A percentile compares a stretch with the other conserved stretches of the same genome.
Conservation (phyloP, 2,888 invertebrate species). For the Harmothoe impar region DNA sequence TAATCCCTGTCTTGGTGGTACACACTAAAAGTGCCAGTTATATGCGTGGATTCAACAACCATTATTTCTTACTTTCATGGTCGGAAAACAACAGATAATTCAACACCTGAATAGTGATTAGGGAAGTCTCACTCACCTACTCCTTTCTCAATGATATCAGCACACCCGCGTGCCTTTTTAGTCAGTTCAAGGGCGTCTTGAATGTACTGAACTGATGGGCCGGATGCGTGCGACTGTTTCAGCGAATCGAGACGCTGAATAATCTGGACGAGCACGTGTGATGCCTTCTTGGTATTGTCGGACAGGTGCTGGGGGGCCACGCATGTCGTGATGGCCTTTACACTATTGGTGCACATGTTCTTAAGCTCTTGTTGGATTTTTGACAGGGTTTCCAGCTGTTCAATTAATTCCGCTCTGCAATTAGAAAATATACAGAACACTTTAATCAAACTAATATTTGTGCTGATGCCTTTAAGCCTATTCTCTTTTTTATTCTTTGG, state of each 20-base stretch:
- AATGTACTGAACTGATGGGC: neutral
- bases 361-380: conserved; percentile 58
- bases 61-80: no score
- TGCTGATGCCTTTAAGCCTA: no score
- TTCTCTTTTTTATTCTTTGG: no score
- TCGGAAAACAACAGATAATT: no score
- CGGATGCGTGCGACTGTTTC: conserved; percentile 17
- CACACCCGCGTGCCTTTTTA: neutral
- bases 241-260: conserved; percentile 13
- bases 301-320: conserved; percentile 55
- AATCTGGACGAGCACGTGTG: conserved; percentile 21
- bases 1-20: no score
- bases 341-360: neutral
- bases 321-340: conserved; percentile 36
- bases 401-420: conserved; percentile 39
- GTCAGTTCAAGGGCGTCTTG: conserved; percentile 46
- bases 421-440: no score
- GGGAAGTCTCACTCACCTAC: conserved; percentile 62
- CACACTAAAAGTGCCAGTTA: no score
- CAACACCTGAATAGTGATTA: neutral
- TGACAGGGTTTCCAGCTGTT: conserved; percentile 43
- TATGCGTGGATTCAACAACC: no score
- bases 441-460: no score
- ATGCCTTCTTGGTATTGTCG: conserved; percentile 52
- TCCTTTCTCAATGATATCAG: conserved; percentile 47